These are phyloP conservation scores for Podarcis lilfordi DNA, from an alignment of 2,797 vertebrate species.

Conservation along the genomic window DNA sequence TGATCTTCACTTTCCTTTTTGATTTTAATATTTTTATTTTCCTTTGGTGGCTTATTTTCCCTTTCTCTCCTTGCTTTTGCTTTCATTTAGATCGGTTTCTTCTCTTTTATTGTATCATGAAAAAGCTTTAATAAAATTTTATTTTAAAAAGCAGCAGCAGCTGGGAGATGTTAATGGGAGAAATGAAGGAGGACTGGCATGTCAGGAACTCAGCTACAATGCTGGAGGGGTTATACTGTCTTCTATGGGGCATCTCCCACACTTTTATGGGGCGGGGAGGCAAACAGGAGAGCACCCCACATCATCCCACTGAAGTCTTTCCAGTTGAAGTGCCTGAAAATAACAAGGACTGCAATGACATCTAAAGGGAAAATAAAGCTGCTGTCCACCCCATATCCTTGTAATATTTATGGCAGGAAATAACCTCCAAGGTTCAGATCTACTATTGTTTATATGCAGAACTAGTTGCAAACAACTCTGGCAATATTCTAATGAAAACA, in stretches of 20 bases:
- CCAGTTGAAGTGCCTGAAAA: constrained; percentile 40
- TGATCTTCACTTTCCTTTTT: too few species aligned
- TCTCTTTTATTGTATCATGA: too few species aligned
- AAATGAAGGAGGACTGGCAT: not conserved
- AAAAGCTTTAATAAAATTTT: too few species aligned
- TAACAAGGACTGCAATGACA: constrained; percentile 56
- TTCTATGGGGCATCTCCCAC: not conserved
- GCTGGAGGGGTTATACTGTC: not conserved
- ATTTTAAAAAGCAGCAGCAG: too few species aligned
- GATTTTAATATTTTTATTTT: too few species aligned
- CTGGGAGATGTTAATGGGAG: not conserved
- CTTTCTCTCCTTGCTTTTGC: too few species aligned
- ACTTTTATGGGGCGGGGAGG: not conserved
- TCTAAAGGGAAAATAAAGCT: constrained; percentile 62
- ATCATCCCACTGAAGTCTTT: constrained; percentile 48
- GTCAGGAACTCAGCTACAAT: not conserved
- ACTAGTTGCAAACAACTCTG: constrained; percentile 51
- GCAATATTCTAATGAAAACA: constrained; percentile 50
- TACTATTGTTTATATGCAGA: constrained; percentile 55
- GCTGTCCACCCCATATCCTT: constrained; percentile 42
- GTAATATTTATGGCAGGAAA: constrained; percentile 71
- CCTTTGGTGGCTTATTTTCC: too few species aligned
- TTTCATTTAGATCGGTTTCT: too few species aligned
- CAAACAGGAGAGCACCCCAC: not conserved
- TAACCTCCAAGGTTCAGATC: constrained; percentile 56